A percentile compares a stretch with the other conserved stretches of the same genome.
Evolutionary conservation across 2,888 invertebrate genomes (phyloP).

Genomic region (Habroteleia sp.): DNA sequence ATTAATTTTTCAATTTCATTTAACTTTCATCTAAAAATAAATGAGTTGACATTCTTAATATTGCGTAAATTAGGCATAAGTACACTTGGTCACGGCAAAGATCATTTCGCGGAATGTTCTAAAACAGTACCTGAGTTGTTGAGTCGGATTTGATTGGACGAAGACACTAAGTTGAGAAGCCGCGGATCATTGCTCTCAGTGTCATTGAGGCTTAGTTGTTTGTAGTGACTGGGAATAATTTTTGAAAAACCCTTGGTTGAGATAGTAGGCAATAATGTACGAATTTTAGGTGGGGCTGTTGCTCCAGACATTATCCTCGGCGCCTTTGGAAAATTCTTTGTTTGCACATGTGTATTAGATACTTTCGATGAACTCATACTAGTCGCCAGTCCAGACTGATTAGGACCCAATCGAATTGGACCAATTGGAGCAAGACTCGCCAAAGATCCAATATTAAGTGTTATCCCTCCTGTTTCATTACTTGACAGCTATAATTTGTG

Average conservation of each 20-base stretch:
- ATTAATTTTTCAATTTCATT: too few relatives aligned
- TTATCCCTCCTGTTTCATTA: conserved; percentile 76
- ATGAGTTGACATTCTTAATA: too few relatives aligned
- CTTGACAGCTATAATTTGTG: conserved; percentile 59
- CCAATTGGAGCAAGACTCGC: conserved; percentile 80
- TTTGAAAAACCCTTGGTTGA: conserved; percentile 71
- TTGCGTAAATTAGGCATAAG: too few relatives aligned
- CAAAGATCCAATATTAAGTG: conserved; percentile 79
- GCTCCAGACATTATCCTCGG: conserved; percentile 60
- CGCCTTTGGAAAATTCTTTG: conserved; percentile 69
- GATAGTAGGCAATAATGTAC: conserved; percentile 69
- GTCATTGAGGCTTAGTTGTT: conserved; percentile 66
- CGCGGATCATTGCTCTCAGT: conserved; percentile 68
- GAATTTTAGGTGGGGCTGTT: conserved; percentile 70
- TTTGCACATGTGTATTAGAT: conserved; percentile 17
- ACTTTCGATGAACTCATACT: conserved; percentile 11
- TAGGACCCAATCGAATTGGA: conserved; percentile 76
- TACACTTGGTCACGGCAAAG: too few relatives aligned
- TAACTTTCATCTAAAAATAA: too few relatives aligned
- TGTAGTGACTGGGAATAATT: conserved; percentile 69
- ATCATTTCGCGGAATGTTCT: too few relatives aligned
- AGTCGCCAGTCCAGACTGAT: conserved; percentile 39
- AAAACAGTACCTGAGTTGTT: too few relatives aligned
- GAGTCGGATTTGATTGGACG: conserved; percentile 69
- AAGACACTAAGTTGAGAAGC: conserved; percentile 67